Conservation (phyloP, 2,888 invertebrate genomes). For the Lasiommata megera region DNA sequence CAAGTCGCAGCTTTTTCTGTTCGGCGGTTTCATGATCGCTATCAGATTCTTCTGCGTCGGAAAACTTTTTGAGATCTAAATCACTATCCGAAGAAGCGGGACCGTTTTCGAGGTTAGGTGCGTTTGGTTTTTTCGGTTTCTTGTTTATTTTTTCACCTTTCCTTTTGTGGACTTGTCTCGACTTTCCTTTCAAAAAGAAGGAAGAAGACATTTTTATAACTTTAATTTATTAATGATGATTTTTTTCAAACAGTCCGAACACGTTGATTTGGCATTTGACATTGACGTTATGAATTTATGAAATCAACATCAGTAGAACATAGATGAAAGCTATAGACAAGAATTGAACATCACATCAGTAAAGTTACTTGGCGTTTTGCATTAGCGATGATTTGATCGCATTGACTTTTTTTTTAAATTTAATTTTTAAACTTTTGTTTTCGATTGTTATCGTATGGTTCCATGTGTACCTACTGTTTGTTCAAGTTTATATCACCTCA, state of each 20-base stretch:
- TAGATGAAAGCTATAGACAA: no score
- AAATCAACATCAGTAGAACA: no score
- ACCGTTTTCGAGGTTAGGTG: conserved; percentile 73
- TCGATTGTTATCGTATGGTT: no score
- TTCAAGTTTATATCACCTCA: no score
- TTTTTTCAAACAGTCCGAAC: conserved; percentile 4
- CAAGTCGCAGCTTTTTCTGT: conserved; percentile 93
- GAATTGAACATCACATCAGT: no score
- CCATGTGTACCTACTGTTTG: no score
- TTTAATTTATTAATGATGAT: conserved; percentile 20
- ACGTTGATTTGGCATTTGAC: conserved; percentile 33
- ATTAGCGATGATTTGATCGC: no score
- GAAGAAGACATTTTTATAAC: conserved; percentile 73
- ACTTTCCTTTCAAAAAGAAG: conserved; percentile 82
- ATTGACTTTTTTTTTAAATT: no score
- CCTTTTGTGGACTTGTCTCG: conserved; percentile 77
- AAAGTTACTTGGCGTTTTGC: no score
- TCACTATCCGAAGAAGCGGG: conserved; percentile 85
- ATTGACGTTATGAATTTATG: neutral
- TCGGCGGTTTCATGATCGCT: conserved; percentile 91
- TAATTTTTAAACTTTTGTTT: no score
- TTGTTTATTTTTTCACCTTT: conserved; percentile 72
- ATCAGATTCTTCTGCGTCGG: conserved; percentile 72
- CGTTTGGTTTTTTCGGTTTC: conserved; percentile 57
- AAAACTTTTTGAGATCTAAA: conserved; percentile 81